Base-by-base conservation (phyloP, 2,797 vertebrate genomes). In the Fistularia commersonii region DNA sequence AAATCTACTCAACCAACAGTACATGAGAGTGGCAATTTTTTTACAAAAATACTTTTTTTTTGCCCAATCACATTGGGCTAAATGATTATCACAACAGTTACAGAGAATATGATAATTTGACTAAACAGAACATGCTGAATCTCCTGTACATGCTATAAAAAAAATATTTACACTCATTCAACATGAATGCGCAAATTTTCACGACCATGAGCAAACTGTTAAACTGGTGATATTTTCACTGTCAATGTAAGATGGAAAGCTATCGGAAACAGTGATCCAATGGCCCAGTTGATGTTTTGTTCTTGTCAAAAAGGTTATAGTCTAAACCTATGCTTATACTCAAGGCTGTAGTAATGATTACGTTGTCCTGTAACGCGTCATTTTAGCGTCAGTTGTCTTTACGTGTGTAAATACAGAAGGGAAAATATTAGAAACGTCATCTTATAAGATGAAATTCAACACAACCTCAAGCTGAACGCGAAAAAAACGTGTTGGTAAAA, bases 151-250 rank as follows among this genome's bases (percentile, higher is more conserved):
- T 54, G 67, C 62, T 76, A 63, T 66, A 82, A 73, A 23, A 23
- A 23, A 76, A 81, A 79, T 90, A 92, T 91, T 87, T 91, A 91
- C 89, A 92, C 50, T 79, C 79, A 88, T 85, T 84, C 76, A 84
- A 85, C 82, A 84, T 87, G 82, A 89, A 89, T 83, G 75, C 67
- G 66, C 10, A 6, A 41, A 48, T 38, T 48, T 65, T 73, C 32
- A 41, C 68, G 59, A 61, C 51, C 51, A 43, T 49, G 51, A 70
- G 46, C 33, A 77, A 62, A 64, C 9, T 36, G 32, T 53, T 32
- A 23, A 23, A 23, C 23, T 23, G 23, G 23, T 23, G 23, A 23
- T 36, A 36, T 10, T 3, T 36, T 8, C 35, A 36, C 6, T 8
- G 7, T 36, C 35, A 36, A 2, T 36, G 35, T 36, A 10, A 2